Percentiles rank a stretch among this genome's conserved stretches.
Conservation (phyloP, 2,113 vertebrate species). For the Ramphastos sulfuratus region DNA sequence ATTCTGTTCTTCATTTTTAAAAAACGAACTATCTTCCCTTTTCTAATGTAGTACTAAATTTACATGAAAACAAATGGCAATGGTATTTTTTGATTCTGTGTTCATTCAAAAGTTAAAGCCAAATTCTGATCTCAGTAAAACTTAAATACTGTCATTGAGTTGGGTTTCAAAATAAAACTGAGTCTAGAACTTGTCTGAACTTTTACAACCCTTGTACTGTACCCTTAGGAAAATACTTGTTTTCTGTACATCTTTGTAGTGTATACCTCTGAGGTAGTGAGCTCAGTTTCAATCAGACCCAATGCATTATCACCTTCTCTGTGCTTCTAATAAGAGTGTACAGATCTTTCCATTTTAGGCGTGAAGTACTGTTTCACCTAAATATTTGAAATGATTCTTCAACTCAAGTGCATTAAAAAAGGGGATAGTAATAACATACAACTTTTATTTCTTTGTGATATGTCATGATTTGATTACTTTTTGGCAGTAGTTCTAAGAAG, state of each 20-base stretch:
- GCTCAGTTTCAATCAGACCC: not conserved
- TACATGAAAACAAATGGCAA: not conserved
- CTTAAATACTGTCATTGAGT: not conserved
- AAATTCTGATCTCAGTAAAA: slow-evolving; percentile 16
- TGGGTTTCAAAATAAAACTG: not conserved
- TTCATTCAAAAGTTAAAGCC: not conserved
- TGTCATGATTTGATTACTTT: slow-evolving; percentile 70
- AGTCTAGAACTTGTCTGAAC: not conserved
- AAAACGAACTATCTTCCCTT: slow-evolving; percentile 77
- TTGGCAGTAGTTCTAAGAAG: slow-evolving; percentile 52
- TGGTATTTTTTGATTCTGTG: not conserved
- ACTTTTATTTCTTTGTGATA: slow-evolving; percentile 75
- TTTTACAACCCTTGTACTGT: not conserved
- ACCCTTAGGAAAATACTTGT: not conserved
- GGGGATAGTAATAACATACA: slow-evolving; percentile 76
- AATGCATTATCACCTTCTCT: not conserved
- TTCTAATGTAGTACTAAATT: slow-evolving; percentile 77
- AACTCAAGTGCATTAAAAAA: slow-evolving; percentile 79
- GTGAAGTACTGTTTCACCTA: not conserved
- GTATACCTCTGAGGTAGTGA: not conserved
- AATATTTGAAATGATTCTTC: slow-evolving; percentile 3
- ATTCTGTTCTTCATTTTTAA: slow-evolving; percentile 72
- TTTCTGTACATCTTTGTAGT: not conserved
- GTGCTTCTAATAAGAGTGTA: not conserved
- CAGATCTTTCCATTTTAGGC: not conserved